Conservation (phyloP, 2,113 vertebrate genomes). For the Cnemophilus loriae region DNA sequence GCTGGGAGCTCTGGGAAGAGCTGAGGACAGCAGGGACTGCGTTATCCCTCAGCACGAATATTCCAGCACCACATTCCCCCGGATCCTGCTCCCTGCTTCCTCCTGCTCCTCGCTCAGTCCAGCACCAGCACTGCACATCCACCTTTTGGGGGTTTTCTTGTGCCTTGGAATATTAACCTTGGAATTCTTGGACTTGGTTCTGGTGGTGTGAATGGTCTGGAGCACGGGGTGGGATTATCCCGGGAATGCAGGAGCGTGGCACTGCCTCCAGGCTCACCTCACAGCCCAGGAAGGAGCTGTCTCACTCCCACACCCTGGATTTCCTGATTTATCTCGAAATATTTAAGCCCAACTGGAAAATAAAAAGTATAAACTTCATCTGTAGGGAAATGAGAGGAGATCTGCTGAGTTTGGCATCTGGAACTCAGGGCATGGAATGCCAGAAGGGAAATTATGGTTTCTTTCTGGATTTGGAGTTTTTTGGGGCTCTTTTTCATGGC, state of each 20-base stretch:
- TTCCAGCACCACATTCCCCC: neutral
- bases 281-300: accelerated
- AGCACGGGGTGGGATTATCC: accelerated
- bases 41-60: accelerated
- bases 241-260: neutral
- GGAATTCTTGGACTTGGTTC: neutral
- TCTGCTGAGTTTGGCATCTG: neutral
- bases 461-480: neutral
- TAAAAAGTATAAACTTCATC: accelerated
- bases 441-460: neutral
- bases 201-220: neutral
- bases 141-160: neutral
- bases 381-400: neutral
- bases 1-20: neutral
- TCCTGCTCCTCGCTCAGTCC: accelerated
- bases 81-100: neutral
- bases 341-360: neutral
- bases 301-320: accelerated
- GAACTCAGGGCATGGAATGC: neutral
- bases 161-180: accelerated
- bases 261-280: neutral
- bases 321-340: neutral
- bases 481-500: too few species aligned
- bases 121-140: neutral
- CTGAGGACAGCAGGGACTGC: accelerated